Percentiles rank a stretch among this genome's conserved stretches.
These are phyloP conservation scores for Dryobota labecula DNA, from an alignment of 2,888 invertebrate species.

Conservation along the genomic window DNA sequence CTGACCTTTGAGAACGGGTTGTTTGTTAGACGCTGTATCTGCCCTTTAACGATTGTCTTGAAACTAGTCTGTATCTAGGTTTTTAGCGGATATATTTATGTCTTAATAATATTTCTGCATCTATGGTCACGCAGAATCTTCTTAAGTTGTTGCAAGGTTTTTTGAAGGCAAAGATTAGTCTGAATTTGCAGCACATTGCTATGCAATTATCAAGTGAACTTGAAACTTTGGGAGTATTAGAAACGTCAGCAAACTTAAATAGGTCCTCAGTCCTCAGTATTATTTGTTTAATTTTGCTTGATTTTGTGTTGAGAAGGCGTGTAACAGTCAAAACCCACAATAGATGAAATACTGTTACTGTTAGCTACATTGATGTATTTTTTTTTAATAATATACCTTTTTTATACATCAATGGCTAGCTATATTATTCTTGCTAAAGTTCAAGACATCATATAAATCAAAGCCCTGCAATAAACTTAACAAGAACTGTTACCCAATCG, in stretches of 20 bases:
- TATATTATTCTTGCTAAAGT: background rate
- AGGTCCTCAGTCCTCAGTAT: background rate
- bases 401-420: no score
- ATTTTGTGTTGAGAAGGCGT: background rate
- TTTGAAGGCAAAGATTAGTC: background rate
- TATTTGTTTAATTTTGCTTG: background rate
- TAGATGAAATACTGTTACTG: background rate
- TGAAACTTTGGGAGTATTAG: background rate
- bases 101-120: background rate
- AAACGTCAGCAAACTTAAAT: background rate
- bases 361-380: no score
- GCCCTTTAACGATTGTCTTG: constrained; percentile 46
- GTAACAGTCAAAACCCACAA: background rate
- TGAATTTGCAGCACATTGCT: background rate
- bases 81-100: background rate
- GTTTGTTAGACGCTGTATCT: constrained; percentile 26
- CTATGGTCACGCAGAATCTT: background rate
- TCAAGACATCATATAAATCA: background rate
- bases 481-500: constrained; percentile 28
- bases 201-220: background rate
- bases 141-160: background rate
- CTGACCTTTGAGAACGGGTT: constrained; percentile 18
- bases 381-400: no score
- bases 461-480: background rate
- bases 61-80: constrained; percentile 28